Conservation (phyloP, 2,797 vertebrate genomes). For the Micrastur ruficollis region DNA sequence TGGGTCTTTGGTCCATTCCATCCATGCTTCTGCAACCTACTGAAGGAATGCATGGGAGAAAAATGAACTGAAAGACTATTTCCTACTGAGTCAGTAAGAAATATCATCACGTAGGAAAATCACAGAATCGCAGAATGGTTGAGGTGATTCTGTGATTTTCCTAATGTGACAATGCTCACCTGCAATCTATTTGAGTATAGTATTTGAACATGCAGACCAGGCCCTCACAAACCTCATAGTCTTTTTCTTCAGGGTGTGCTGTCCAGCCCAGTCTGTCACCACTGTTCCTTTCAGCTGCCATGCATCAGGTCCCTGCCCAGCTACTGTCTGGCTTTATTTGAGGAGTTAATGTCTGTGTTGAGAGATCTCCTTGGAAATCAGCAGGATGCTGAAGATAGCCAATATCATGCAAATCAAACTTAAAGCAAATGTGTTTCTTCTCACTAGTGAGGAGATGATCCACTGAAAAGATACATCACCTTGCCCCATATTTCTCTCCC, state of each 20-base stretch:
- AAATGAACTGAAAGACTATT: neutral
- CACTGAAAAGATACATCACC: neutral
- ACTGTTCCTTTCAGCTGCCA: neutral
- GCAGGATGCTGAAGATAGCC: neutral
- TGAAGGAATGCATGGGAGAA: neutral
- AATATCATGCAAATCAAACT: conserved; percentile 11
- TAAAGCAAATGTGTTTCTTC: neutral
- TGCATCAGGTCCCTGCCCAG: neutral
- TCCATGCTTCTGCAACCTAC: neutral
- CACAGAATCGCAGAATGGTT: neutral
- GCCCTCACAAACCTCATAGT: neutral
- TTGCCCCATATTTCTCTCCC: neutral
- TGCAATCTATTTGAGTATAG: neutral
- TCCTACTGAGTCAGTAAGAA: neutral
- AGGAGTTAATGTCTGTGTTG: neutral
- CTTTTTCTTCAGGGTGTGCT: neutral
- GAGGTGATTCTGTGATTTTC: neutral
- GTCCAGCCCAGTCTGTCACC: neutral
- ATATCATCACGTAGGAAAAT: neutral
- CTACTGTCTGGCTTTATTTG: neutral
- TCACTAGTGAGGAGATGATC: neutral
- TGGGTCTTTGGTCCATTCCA: neutral
- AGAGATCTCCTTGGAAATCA: neutral
- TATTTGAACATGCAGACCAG: neutral
- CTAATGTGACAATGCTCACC: neutral